phyloP scores from a whole-genome alignment of 2,797 vertebrate genomes.

The Characodon lateralis region DNA sequence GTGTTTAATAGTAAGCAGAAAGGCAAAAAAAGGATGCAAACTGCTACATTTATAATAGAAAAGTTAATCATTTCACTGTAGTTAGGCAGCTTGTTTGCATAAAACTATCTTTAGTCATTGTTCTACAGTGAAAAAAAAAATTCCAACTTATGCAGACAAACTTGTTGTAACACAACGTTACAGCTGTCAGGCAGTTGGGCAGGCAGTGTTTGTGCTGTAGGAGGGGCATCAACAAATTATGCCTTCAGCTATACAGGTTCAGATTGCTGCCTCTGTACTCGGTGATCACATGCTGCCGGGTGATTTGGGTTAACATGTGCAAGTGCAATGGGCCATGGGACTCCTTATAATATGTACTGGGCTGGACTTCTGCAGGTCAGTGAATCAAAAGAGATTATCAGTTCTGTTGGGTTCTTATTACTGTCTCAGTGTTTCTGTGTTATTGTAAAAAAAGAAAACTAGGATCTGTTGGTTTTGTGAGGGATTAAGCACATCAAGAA shows the following conservation, averaged over 20 bases:
- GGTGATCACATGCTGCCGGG: conserved; percentile 44
- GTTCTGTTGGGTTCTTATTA: conserved; percentile 22
- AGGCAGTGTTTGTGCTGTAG: conserved; percentile 47
- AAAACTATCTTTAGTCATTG: background rate
- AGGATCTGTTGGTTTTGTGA: background rate
- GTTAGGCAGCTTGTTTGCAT: background rate
- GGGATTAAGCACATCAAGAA: background rate
- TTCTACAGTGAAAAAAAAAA: conserved; percentile 1
- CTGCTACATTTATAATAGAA: background rate
- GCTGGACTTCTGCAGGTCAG: conserved; percentile 79
- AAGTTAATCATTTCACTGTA: background rate
- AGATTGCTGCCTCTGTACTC: conserved; percentile 36
- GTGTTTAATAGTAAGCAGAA: background rate
- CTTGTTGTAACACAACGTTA: conserved; percentile 49
- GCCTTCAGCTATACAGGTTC: conserved; percentile 59
- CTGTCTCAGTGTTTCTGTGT: conserved; percentile 14
- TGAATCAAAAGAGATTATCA: conserved; percentile 39
- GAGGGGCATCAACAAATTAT: conserved; percentile 63
- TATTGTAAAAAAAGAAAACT: background rate
- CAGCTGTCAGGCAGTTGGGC: conserved; percentile 29
- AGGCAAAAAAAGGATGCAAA: background rate
- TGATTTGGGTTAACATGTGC: conserved; percentile 58
- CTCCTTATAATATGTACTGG: conserved; percentile 76
- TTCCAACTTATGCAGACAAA: conserved; percentile 39
- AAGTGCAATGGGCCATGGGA: conserved; percentile 68